Conservation (phyloP, 2,797 vertebrate genomes). For the Eulemur mongoz region DNA sequence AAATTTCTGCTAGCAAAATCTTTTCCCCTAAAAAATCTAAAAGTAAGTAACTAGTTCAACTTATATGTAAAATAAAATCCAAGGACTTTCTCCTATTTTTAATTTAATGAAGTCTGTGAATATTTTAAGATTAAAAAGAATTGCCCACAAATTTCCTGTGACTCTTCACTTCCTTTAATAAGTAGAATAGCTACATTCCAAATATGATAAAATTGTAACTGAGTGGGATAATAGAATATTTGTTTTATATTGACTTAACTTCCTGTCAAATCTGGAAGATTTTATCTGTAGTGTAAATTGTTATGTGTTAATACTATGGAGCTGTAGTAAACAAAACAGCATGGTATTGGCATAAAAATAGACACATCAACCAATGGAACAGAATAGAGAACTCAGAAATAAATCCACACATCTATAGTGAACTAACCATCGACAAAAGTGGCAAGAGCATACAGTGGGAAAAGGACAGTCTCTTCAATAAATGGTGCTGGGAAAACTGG, state of each 20-base stretch:
- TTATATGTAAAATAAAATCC: neutral
- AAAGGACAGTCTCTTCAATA: neutral
- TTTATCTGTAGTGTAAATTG: neutral
- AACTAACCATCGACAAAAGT: neutral
- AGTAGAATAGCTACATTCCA: neutral
- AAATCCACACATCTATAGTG: neutral
- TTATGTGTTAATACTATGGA: neutral
- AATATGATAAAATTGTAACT: neutral
- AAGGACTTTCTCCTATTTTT: neutral
- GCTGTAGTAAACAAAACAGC: neutral
- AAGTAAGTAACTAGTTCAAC: conserved; percentile 70
- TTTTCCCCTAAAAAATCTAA: conserved; percentile 60
- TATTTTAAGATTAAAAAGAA: neutral
- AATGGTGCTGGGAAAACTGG: neutral
- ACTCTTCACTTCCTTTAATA: conserved; percentile 2
- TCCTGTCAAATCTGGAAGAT: neutral
- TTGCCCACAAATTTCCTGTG: neutral
- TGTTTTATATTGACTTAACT: neutral
- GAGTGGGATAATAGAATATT: neutral
- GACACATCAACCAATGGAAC: neutral
- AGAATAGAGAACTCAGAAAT: neutral
- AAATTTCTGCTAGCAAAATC: conserved; percentile 52
- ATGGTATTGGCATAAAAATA: neutral
- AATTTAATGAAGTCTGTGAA: neutral
- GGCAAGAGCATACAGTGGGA: neutral